Percentiles rank a stretch among this genome's conserved stretches.
Evolutionary conservation across 2,797 vertebrate genomes (phyloP).

Genomic region (Silurus lanzhouensis): DNA sequence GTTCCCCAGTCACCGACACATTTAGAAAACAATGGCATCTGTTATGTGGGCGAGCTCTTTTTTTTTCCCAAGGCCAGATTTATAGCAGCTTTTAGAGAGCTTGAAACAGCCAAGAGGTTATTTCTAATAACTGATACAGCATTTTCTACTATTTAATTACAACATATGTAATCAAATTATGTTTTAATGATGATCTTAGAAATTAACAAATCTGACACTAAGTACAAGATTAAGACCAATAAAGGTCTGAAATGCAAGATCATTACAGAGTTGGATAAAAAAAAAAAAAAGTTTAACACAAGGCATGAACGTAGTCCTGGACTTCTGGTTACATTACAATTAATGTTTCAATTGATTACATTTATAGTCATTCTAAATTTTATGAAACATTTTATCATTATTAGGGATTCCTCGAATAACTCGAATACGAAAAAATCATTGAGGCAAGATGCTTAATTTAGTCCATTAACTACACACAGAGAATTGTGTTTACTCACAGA

Average conservation of each 20-base stretch:
- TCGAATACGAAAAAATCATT: too few relatives aligned
- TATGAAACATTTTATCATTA: not conserved
- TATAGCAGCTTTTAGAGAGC: slow-evolving; percentile 26
- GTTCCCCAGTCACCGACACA: slow-evolving; percentile 29
- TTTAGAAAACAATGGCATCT: slow-evolving; percentile 50
- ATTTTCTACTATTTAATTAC: slow-evolving; percentile 21
- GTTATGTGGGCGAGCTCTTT: slow-evolving; percentile 50
- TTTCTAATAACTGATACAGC: slow-evolving; percentile 21
- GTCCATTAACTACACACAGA: too few relatives aligned
- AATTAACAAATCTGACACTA: slow-evolving; percentile 8
- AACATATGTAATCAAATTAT: slow-evolving; percentile 26
- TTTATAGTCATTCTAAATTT: not conserved
- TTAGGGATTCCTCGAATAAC: not conserved
- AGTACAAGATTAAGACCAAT: not conserved
- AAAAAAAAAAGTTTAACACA: too few relatives aligned
- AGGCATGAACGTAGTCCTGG: not conserved
- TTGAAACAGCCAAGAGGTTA: slow-evolving; percentile 28
- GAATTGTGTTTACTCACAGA: too few relatives aligned
- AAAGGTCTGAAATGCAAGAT: not conserved
- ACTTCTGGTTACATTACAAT: not conserved
- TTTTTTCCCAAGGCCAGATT: slow-evolving; percentile 29
- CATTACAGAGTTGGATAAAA: not conserved
- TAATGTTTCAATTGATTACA: not conserved
- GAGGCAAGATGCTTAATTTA: too few relatives aligned
- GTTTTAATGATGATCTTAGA: not conserved